Evolutionary conservation across 2,888 invertebrate genomes (phyloP).

Genomic region (Agonum fuliginosum): DNA sequence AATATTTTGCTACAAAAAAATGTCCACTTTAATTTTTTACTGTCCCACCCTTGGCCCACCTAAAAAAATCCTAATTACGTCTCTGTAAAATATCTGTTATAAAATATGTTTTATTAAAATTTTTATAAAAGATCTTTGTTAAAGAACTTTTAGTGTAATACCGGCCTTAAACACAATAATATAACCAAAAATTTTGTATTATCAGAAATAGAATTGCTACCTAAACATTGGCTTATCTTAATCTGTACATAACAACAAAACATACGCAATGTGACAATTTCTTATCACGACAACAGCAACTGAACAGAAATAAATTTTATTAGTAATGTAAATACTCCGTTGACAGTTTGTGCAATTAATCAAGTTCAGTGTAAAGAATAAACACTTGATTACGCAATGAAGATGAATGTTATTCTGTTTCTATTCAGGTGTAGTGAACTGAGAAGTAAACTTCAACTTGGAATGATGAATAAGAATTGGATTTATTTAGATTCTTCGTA

Average conservation of each 20-base stretch:
- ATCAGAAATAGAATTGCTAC: too few relatives aligned
- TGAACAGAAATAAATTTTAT: background rate
- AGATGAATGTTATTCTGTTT: slow-evolving; percentile 38
- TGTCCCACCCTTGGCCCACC: too few relatives aligned
- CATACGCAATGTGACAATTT: background rate
- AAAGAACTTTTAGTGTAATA: too few relatives aligned
- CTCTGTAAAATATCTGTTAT: too few relatives aligned
- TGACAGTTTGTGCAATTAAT: slow-evolving; percentile 12
- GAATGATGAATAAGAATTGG: background rate
- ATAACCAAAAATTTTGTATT: too few relatives aligned
- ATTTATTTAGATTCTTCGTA: background rate
- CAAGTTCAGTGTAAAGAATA: slow-evolving; percentile 27
- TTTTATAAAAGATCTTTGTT: too few relatives aligned
- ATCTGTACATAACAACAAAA: background rate
- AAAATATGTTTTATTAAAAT: too few relatives aligned
- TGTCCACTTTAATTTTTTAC: too few relatives aligned
- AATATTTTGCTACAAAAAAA: too few relatives aligned
- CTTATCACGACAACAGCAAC: background rate
- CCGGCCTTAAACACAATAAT: too few relatives aligned
- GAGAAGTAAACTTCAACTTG: background rate
- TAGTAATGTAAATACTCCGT: background rate
- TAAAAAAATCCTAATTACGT: too few relatives aligned
- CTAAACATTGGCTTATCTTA: too few relatives aligned
- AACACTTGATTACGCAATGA: slow-evolving; percentile 26
- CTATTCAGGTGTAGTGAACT: slow-evolving; percentile 42